Evolutionary conservation across 2,113 vertebrate species (phyloP).

Genomic region (Melospiza georgiana): DNA sequence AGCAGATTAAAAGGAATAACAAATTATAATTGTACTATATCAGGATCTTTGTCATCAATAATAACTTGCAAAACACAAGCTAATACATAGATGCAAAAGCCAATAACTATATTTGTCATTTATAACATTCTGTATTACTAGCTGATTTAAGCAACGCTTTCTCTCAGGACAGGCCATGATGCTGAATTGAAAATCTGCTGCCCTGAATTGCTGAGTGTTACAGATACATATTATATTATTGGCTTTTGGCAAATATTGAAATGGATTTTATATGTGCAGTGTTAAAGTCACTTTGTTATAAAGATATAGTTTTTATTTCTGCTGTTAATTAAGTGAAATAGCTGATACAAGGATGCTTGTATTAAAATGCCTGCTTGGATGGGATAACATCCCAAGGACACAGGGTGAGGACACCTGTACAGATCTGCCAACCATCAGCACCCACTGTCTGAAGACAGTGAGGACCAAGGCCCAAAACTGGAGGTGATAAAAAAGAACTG

Average conservation of each 20-base stretch:
- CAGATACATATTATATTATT: not conserved
- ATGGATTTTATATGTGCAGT: not conserved
- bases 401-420: not conserved
- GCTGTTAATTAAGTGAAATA: not conserved
- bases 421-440: not conserved
- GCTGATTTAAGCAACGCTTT: not conserved
- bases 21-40: not conserved
- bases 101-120: not conserved
- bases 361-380: not conserved
- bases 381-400: not conserved
- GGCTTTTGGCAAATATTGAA: not conserved
- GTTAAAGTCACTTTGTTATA: not conserved
- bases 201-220: not conserved
- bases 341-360: not conserved
- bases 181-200: not conserved
- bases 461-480: not conserved
- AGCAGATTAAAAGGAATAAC: too few relatives aligned
- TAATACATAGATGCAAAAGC: not conserved
- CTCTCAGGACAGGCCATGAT: not conserved
- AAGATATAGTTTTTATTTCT: not conserved
- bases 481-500: not conserved
- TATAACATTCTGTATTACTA: not conserved
- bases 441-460: not conserved
- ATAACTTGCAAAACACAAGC: not conserved
- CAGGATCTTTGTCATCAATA: not conserved